Evolutionary conservation across 1,140 invertebrate species (phyloP).

Genomic region (Glossosoma conforme): DNA sequence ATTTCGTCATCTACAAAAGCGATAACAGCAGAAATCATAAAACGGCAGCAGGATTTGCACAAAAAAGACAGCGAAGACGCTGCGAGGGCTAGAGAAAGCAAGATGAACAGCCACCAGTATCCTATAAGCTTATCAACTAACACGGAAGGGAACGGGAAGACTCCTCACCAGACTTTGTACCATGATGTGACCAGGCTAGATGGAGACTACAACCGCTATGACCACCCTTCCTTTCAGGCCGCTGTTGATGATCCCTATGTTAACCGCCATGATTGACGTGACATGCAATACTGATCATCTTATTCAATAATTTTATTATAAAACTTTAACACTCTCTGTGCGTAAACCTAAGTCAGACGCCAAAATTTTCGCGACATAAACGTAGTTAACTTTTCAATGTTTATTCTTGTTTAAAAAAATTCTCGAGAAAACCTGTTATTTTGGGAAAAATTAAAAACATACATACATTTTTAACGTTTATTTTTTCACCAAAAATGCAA

Average conservation of each 20-base stretch:
- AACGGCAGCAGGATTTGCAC: constrained; percentile 44
- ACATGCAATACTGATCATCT: no score
- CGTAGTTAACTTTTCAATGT: no score
- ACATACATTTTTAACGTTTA: no score
- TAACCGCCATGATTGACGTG: constrained; percentile 27
- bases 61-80: constrained; percentile 33
- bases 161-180: constrained; percentile 39
- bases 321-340: no score
- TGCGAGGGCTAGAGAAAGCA: constrained; percentile 36
- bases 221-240: constrained; percentile 44
- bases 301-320: no score
- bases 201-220: constrained; percentile 42
- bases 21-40: constrained; percentile 41
- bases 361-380: no score
- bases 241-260: constrained; percentile 44
- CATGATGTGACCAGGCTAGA: constrained; percentile 39
- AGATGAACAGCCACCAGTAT: constrained; percentile 47
- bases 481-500: no score
- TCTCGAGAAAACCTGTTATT: no score
- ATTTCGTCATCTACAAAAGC: constrained; percentile 42
- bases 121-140: constrained; percentile 35
- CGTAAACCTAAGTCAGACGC: no score
- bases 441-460: no score
- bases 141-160: constrained; percentile 33
- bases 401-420: no score